These are phyloP conservation scores for Torymus texanus DNA, from an alignment of 2,888 invertebrate species.

Conservation along the genomic window DNA sequence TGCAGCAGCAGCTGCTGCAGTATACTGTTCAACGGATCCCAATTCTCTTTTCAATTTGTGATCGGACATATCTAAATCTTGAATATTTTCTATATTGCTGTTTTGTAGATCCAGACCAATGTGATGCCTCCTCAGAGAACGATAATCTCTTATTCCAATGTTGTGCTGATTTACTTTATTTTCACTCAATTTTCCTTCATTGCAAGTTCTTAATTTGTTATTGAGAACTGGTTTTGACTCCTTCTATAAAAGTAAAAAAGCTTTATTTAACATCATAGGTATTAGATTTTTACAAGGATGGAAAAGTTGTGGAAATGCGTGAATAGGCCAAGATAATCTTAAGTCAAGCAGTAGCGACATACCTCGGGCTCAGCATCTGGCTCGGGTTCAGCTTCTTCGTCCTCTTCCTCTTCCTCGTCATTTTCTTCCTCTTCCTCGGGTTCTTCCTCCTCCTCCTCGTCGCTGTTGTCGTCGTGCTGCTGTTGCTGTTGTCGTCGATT, in stretches of 20 bases:
- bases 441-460: constrained; percentile 54
- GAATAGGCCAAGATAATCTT: no score
- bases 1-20: constrained; percentile 59
- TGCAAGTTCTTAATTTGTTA: constrained; percentile 44
- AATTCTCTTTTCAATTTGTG: constrained; percentile 70
- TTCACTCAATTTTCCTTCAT: constrained; percentile 50
- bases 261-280: constrained; percentile 5
- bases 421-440: constrained; percentile 54
- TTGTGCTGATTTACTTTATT: constrained; percentile 48
- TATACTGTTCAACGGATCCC: constrained; percentile 67
- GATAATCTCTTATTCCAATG: constrained; percentile 53
- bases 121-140: constrained; percentile 54
- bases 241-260: constrained; percentile 40
- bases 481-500: constrained; percentile 34
- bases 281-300: no score
- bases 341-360: not conserved
- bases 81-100: constrained; percentile 68
- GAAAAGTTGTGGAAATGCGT: no score
- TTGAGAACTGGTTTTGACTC: constrained; percentile 48
- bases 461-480: constrained; percentile 47
- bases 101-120: constrained; percentile 61
- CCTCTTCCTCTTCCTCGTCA: constrained; percentile 55
- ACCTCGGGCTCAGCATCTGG: constrained; percentile 60
- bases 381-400: constrained; percentile 51
- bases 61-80: constrained; percentile 68